These are phyloP conservation scores for Glaucidium brasilianum DNA, from an alignment of 2,113 vertebrate species.

Conservation along the genomic window DNA sequence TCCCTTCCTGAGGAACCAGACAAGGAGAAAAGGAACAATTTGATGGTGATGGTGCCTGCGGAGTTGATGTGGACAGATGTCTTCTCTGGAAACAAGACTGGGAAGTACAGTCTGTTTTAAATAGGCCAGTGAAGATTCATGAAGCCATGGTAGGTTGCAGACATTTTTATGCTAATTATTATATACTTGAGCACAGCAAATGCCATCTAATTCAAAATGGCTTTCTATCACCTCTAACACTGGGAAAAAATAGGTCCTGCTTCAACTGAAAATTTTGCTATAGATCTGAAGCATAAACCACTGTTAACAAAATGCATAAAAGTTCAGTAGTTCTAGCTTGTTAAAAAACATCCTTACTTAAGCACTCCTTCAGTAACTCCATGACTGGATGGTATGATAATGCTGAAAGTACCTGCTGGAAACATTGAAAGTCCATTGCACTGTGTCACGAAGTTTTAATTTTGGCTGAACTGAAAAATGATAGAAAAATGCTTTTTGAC, in stretches of 20 bases:
- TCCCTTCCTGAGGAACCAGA: neutral
- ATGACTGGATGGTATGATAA: neutral
- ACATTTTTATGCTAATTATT: neutral
- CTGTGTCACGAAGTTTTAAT: neutral
- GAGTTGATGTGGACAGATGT: neutral
- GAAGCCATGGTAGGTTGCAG: neutral
- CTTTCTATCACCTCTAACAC: neutral
- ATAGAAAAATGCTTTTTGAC: neutral
- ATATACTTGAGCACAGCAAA: neutral
- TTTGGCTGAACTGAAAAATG: neutral
- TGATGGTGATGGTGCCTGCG: neutral
- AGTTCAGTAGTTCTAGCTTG: neutral
- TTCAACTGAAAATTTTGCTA: neutral
- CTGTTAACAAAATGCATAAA: neutral
- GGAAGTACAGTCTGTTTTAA: neutral
- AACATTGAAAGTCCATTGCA: neutral
- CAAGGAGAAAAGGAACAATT: neutral
- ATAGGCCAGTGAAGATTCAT: neutral
- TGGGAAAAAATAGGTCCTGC: neutral
- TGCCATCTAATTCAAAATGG: neutral
- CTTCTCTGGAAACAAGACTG: neutral
- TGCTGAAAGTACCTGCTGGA: neutral
- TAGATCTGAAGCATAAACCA: neutral
- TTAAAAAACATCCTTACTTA: neutral
- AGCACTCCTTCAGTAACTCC: neutral